Conservation (phyloP, 2,888 invertebrate genomes). For the Habroteleia sp. region DNA sequence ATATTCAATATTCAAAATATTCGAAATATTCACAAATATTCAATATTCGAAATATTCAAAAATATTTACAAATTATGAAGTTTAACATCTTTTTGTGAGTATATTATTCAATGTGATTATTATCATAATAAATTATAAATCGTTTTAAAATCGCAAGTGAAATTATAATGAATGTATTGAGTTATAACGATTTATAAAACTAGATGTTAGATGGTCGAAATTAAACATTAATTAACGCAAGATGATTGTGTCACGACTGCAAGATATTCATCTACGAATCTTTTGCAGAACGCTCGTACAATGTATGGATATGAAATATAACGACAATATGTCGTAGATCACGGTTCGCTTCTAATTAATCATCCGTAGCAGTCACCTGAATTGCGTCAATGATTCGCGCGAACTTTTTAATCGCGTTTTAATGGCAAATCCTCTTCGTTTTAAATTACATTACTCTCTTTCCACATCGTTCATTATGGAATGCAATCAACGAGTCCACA, state of each 20-base stretch:
- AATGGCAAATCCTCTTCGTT: constrained; percentile 27
- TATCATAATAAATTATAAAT: no score
- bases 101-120: no score
- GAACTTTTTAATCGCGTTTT: constrained; percentile 39
- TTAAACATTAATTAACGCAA: constrained; percentile 4
- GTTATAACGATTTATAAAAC: no score
- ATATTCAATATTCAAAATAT: no score
- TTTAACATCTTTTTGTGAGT: no score
- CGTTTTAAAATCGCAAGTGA: no score
- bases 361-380: constrained; percentile 27
- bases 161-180: no score
- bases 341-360: constrained; percentile 37
- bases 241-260: constrained; percentile 4
- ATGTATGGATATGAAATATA: constrained; percentile 15
- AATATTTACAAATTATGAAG: no score
- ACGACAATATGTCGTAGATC: constrained; percentile 38
- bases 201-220: no score
- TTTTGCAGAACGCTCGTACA: constrained; percentile 10
- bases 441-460: constrained; percentile 18
- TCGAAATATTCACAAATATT: no score
- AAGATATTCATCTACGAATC: constrained; percentile 13
- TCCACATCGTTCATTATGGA: constrained; percentile 32
- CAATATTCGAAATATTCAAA: no score
- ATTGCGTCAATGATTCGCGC: constrained; percentile 26
- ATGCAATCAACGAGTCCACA: constrained; percentile 37